phyloP scores from a whole-genome alignment of 2,888 invertebrate species.

The Diarsia brunnea region DNA sequence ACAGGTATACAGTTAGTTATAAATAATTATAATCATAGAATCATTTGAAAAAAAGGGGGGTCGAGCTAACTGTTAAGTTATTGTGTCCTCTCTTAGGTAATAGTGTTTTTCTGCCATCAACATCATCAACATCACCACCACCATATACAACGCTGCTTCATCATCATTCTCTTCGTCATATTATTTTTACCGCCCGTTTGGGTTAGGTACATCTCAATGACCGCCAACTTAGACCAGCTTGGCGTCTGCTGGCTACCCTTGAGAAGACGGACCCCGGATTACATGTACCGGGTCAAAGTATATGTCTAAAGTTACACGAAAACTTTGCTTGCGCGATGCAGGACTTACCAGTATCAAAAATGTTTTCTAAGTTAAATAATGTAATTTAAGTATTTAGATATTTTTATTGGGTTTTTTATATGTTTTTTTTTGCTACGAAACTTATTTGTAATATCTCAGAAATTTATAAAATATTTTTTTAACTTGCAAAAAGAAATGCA shows the following conservation, averaged over 20 bases:
- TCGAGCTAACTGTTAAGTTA: neutral
- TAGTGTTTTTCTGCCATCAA: too few relatives aligned
- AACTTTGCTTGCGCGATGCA: neutral
- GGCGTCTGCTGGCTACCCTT: conserved; percentile 31
- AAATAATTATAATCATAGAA: too few relatives aligned
- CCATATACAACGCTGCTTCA: too few relatives aligned
- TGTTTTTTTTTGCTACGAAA: neutral
- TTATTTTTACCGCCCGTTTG: neutral
- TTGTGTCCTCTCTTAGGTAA: neutral
- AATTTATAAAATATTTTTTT: neutral
- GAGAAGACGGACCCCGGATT: conserved; percentile 26
- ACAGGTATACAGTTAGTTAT: too few relatives aligned
- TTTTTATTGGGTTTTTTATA: neutral
- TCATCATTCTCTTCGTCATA: neutral
- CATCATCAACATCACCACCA: too few relatives aligned
- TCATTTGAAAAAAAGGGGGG: neutral
- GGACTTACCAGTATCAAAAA: neutral
- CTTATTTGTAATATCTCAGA: neutral
- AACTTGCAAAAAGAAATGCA: neutral
- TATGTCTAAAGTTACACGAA: neutral
- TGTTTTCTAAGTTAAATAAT: neutral
- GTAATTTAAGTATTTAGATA: neutral
- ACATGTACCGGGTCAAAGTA: neutral
- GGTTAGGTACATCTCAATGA: neutral
- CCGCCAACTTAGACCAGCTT: conserved; percentile 31